phyloP scores from a whole-genome alignment of 2,113 vertebrate genomes.

The Ceuthmochares aereus region DNA sequence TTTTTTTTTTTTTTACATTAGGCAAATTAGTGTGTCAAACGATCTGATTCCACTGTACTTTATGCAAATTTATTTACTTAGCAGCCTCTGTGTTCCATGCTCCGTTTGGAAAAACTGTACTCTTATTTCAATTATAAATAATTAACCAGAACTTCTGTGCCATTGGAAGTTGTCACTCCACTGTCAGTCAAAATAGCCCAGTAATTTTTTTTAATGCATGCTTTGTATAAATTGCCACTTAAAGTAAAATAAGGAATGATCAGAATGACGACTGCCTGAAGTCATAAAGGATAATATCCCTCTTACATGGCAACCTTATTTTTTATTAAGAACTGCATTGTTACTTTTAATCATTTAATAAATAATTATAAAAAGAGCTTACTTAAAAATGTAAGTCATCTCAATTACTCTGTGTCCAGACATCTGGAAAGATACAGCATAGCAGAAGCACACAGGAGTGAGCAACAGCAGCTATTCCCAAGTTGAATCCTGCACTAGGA shows the following conservation, averaged over 20 bases:
- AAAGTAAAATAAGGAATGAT: slow-evolving; percentile 10
- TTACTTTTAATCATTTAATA: slow-evolving; percentile 44
- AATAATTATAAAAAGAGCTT: neutral
- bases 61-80: slow-evolving; percentile 12
- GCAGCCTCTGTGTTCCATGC: neutral
- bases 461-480: neutral
- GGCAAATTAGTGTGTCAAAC: neutral
- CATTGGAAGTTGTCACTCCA: neutral
- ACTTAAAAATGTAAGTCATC: neutral
- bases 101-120: neutral
- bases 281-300: neutral
- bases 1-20: neutral
- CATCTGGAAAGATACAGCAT: neutral
- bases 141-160: neutral
- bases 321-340: neutral
- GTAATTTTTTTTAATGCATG: neutral
- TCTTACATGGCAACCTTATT: neutral
- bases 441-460: neutral
- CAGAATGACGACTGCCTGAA: neutral
- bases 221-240: slow-evolving; percentile 26
- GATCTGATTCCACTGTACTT: neutral
- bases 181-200: neutral
- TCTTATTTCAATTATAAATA: slow-evolving; percentile 11
- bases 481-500: neutral
- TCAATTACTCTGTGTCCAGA: neutral